Base-by-base conservation (phyloP, 2,797 vertebrate genomes). In the Sylvilagus floridanus region DNA sequence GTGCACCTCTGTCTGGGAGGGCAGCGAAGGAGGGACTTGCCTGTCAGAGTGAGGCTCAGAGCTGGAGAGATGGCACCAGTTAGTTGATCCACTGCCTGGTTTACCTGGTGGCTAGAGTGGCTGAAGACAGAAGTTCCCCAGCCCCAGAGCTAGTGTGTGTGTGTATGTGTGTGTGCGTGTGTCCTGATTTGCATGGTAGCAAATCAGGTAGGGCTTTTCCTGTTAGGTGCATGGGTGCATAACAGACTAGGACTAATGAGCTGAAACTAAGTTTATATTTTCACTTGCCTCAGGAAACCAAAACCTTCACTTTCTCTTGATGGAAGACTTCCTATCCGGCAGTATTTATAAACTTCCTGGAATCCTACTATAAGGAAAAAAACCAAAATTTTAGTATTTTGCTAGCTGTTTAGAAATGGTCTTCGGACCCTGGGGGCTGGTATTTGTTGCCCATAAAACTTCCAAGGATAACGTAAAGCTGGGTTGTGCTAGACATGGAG, bases 221-320 rank as follows among this genome's bases (percentile, higher is more conserved):
- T 3, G 2, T 50, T 50, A 54, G 26, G 75, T 81, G 62, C 4
- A 0, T 6, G 24, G 42, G 5, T 52, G 2, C 4, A 1, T n/a
- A 50, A 91, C 6, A 79, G 63, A 76, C 35, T 3, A 0, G 0
- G 24, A 60, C 32, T 66, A 28, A 68, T n/a, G 7, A 30, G 3
- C 26, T 57, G 35, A 93, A 79, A 75, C 32, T 76, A 37, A 1
- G 2, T 72, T 73, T 78, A 77, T 75, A 24, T 84, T 91, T 85
- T 84, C 54, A 69, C 76, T 77, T 88, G 50, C 47, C 92, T 73
- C 35, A 11, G 52, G 78, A 30, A 82, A 82, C 35, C 50, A 73
- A 90, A 90, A 87, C 54, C 37, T 21, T 76, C 12, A 30, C 60
- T 94, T 86, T 86, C 47, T 88, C 14, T 71, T 93, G 71, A 50